Evolutionary conservation across 2,888 invertebrate genomes (phyloP).

Genomic region (Plutella xylostella): DNA sequence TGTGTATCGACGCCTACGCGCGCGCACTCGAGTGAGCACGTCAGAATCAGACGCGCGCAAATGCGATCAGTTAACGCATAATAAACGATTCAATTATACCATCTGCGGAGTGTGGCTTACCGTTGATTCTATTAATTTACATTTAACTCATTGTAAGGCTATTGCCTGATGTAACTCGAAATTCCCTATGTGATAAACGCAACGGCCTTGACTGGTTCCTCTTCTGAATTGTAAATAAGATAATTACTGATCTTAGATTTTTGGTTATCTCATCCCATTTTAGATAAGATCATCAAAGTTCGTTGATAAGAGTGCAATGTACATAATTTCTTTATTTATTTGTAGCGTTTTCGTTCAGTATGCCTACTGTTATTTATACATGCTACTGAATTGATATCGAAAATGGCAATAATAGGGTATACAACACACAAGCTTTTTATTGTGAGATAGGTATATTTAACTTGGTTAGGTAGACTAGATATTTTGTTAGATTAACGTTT

Average conservation of each 20-base stretch:
- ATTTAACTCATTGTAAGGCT: conserved; percentile 51
- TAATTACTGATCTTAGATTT: conserved; percentile 31
- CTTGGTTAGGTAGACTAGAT: too few species aligned
- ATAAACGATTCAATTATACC: conserved; percentile 48
- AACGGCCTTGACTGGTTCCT: conserved; percentile 47
- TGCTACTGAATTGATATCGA: conserved; percentile 37
- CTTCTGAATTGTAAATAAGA: conserved; percentile 63
- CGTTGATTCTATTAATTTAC: conserved; percentile 24
- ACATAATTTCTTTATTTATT: conserved; percentile 38
- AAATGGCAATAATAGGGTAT: conserved; percentile 59
- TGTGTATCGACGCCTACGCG: conserved; percentile 43
- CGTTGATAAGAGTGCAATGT: conserved; percentile 9
- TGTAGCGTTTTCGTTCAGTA: conserved; percentile 23
- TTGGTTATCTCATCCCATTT: conserved; percentile 32
- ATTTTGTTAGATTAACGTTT: conserved; percentile 3
- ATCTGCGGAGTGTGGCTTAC: conserved; percentile 14
- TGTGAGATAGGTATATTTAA: conserved; percentile 6
- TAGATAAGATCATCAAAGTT: background rate
- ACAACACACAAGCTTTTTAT: conserved; percentile 47
- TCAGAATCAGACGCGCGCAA: conserved; percentile 46
- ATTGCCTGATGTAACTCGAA: conserved; percentile 52
- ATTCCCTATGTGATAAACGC: conserved; percentile 52
- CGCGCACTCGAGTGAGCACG: conserved; percentile 63
- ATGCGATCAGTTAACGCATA: conserved; percentile 56
- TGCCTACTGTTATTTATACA: conserved; percentile 17